phyloP scores from a whole-genome alignment of 1,140 invertebrate genomes.

The Orchesella cincta region DNA sequence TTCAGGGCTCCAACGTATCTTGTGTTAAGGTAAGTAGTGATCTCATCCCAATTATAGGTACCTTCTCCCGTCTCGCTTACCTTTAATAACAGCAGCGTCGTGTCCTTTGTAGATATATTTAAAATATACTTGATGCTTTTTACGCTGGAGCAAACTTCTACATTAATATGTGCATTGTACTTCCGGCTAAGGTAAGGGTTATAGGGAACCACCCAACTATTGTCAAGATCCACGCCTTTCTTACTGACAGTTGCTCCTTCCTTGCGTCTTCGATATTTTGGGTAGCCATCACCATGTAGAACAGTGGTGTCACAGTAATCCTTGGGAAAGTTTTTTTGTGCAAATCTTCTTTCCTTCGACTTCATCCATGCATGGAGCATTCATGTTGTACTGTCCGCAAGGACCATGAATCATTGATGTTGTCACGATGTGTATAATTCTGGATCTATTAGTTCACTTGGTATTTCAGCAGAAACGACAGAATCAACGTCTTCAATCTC shows the following conservation, averaged over 20 bases:
- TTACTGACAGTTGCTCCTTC: not conserved
- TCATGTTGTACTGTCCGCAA: conserved; percentile 54
- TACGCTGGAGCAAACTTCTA: conserved; percentile 60
- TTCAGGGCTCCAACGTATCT: conserved; percentile 53
- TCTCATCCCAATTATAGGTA: conserved; percentile 46
- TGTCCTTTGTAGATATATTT: conserved; percentile 50
- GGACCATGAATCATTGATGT: conserved; percentile 58
- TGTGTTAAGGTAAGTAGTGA: conserved; percentile 46
- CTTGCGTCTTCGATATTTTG: conserved; percentile 51
- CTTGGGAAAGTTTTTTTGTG: conserved; percentile 52
- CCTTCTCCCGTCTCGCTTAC: not conserved
- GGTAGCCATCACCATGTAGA: conserved; percentile 54
- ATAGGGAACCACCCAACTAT: conserved; percentile 62
- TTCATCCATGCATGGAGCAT: conserved; percentile 53
- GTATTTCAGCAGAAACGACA: conserved; percentile 39
- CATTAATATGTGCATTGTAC: conserved; percentile 60
- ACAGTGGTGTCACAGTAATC: conserved; percentile 47
- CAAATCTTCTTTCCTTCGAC: conserved; percentile 50
- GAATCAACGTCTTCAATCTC: conserved; percentile 38
- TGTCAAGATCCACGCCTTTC: conserved; percentile 54
- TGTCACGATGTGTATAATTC: conserved; percentile 13
- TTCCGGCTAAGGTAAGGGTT: conserved; percentile 59
- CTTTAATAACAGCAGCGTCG: conserved; percentile 40
- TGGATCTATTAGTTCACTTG: conserved; percentile 9
- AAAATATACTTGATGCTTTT: conserved; percentile 61